Base-by-base conservation (phyloP, 23 tunicate species). In the Oikopleura dioica region DNA sequence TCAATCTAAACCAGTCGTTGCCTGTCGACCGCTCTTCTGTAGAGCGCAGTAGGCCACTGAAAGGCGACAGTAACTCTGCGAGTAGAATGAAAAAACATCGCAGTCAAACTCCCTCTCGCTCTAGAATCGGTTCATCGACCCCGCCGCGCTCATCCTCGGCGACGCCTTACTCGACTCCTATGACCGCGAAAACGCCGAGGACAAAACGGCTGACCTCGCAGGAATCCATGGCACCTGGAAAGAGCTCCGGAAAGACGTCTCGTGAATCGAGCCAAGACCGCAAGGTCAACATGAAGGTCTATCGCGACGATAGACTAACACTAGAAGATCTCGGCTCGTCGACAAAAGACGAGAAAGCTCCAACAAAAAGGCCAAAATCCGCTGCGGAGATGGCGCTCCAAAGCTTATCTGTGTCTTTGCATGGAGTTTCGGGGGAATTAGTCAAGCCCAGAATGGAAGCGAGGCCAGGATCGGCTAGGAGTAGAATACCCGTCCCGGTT, bases 401-500 rank as follows among this genome's bases (percentile, higher is more conserved):
- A 16, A 44, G 16, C 16, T 44, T 44, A 16, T 44, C 55, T 9
- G 55, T 44, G 9, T 44, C 55, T 26, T 76, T 50, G 37, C 82
- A 80, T 31, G 81, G n/a, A 69, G 85, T 78, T 51, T 82, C 26
- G 29, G 79, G 37, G 76, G 79, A 75, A 76, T 85, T 82, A 81
- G 82, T 91, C 33, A 91, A 79, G 33, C 76, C 77, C 36, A 91
- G 78, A 68, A 85, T 78, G 35, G 55, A 44, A 44, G 16, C 55
- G 55, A 44, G 55, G 16, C 55, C 55, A 44, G 55, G 55, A 44
- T 44, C 55, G 55, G 9, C 55, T 9, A 9, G 55, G 16, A 44
- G 55, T 44, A 44, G 55, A 44, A 44, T 44, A 9, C 55, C 55
- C 16, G 16, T 44, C 16, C 55, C 55, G 16, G 55, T 44, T 9